Evolutionary conservation across 2,113 vertebrate species (phyloP), one percentile per base, ranked within the genome.

Genomic region (Pedetes capensis): DNA sequence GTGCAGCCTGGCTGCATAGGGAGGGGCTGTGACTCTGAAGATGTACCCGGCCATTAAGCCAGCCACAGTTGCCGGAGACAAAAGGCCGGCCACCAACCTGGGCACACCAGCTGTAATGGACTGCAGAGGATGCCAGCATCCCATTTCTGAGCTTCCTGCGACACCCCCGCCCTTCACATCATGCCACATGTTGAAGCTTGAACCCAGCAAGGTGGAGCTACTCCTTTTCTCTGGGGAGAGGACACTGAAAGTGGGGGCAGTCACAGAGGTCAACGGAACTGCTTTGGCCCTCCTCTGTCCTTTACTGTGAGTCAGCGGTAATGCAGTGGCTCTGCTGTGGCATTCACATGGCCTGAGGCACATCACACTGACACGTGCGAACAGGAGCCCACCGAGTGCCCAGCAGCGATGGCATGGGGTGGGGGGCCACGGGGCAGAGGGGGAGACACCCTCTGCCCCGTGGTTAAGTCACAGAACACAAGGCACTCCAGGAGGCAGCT

Each of bases 381-480:
- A 6, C 6, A 9, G 80, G 42, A 27, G 34, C 71, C 39, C 53
- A 25, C 37, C 8, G 16, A 4, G 27, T 4, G 8, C 9, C 29
- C 9, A 39, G 47, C 13, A 8, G 13, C 11, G 39, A 8, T 3
- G 82, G 34, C 66, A 8, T 0, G 0, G 47, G 53, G 47, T 2
- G 0, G 0, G 23, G 7, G 20, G 22, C 2, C 2, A 4, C 11
- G 25, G 18, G 22, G 20, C 20, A 5, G 37, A 49, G 2, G 34
- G 49, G 12, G 29, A 12, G 3, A 23, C 22, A 6, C 1, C 2
- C 37, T 25, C 32, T 22, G 25, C 39, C 3, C 25, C 22, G 39
- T 34, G 8, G n/a, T n/a, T n/a, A n/a, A n/a, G n/a, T n/a, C n/a
- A 16, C 37, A 55, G 51, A 69, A 78, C 42, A 47, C 5, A 9